Evolutionary conservation across 2,888 invertebrate genomes (phyloP), one percentile per base, ranked within the genome.

Genomic region (Meta bourneti): DNA sequence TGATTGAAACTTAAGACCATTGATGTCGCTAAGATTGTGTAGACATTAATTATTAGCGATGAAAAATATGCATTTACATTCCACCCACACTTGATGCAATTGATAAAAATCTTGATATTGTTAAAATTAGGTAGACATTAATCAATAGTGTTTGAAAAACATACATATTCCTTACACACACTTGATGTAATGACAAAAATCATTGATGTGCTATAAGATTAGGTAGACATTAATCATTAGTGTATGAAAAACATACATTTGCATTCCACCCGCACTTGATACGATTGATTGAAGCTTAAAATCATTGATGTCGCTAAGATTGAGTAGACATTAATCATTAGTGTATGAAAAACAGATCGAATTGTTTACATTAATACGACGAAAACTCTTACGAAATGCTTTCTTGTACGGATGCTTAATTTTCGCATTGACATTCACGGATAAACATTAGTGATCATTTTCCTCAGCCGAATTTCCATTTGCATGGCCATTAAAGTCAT

Each of bases 401-500:
- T 52, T 72, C 70, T 78, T 84, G 69, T 69, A 71, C 77, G 8
- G 80, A 80, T 85, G 70, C 61, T 81, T 90, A 81, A 86, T 86
- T 80, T 77, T 49, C 51, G 70, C 75, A 69, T 89, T 61, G 54
- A 51, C 72, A 70, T 61, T 82, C 20, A 49, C 61, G 61, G 51
- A 69, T 71, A 78, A 87, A 83, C 87, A 91, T 91, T 83, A 82
- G 79, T 77, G 75, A 85, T 74, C 48, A 84, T 61, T 90, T 85
- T 61, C 72, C n/a, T 49, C 54, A 16, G 81, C 54, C 54, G 34
- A 20, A 71, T 49, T 75, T 61, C 72, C 78, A 91, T 82, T 91
- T 87, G 81, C 77, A 83, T 81, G 82, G 72, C 77, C 91, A 91
- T 91, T 91, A 91, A 91, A 91, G 77, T 91, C 87, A 82, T 91